Conservation (phyloP, 2,888 invertebrate genomes). For the Tryphoninae sp. region DNA sequence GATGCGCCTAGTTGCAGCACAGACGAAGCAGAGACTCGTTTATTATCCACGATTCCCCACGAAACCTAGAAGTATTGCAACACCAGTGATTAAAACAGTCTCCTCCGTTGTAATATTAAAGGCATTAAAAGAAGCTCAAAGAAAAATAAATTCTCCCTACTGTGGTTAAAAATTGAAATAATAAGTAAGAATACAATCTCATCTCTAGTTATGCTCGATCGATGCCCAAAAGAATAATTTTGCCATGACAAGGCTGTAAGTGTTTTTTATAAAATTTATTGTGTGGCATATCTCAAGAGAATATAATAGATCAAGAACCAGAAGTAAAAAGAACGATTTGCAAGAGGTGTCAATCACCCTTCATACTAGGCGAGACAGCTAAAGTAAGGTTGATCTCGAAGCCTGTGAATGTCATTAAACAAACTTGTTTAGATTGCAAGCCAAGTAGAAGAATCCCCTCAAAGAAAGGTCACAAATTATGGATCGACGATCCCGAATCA, state of each 20-base stretch:
- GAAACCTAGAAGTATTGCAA: constrained; percentile 54
- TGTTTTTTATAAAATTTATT: not conserved
- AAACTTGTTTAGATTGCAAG: constrained; percentile 82
- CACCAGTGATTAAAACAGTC: constrained; percentile 46
- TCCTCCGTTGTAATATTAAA: not conserved
- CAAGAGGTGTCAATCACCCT: constrained; percentile 83
- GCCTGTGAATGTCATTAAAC: constrained; percentile 81
- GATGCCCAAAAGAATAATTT: not conserved
- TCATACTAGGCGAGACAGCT: constrained; percentile 83
- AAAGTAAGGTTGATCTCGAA: constrained; percentile 82
- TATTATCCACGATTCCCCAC: not conserved
- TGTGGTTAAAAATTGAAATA: constrained; percentile 1
- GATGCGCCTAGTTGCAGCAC: not conserved
- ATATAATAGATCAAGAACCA: constrained; percentile 78
- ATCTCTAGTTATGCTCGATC: too few species aligned
- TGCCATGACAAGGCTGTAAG: not conserved
- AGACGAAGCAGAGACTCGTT: not conserved
- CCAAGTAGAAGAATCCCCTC: constrained; percentile 79
- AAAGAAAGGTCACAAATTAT: constrained; percentile 81
- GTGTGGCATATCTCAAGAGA: not conserved
- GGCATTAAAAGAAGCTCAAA: not conserved
- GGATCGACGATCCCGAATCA: constrained; percentile 83
- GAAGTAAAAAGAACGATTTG: constrained; percentile 84
- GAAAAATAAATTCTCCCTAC: constrained; percentile 4
- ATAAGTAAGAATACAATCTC: not conserved